Evolutionary conservation across 2,113 vertebrate species (phyloP), one percentile per base, ranked within the genome.

Genomic region (Garra rufa): DNA sequence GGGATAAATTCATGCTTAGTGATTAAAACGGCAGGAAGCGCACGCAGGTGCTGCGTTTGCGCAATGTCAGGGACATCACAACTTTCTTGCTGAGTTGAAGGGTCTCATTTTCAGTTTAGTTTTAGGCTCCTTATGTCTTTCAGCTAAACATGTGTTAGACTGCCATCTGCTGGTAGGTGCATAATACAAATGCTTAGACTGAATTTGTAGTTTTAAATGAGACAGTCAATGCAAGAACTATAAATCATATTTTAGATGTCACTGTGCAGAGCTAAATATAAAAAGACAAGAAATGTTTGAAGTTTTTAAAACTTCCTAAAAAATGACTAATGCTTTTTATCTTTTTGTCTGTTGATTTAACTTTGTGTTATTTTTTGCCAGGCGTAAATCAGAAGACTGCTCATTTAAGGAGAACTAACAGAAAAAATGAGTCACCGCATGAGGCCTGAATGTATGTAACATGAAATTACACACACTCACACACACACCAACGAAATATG

Each of bases 141-240:
- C 28, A n/a, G 15, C 8, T 46, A 30, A 11, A 28, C 26, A 63
- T 80, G 43, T 84, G n/a, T 70, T 84, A 85, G 55, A 76, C 79
- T 78, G 74, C 87, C 85, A 88, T 63, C 87, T 88, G 44, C 65
- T 88, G 87, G 83, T 38, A 55, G 50, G 11, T 76, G 69, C 50
- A 6, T 46, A 5, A 10, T 21, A 41, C 38, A 38, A 57, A 50
- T 15, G n/a, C 48, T 50, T 48, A 38, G 21, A 0, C 19, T 59
- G 19, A 3, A 26, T 38, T 28, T 26, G 15, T 11, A 26, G 1
- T 15, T n/a, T 5, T 6, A 48, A 50, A 28, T 19, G 4, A 63
- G 61, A 63, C 13, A 14, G 2, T 44, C 21, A 14, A 38, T 11
- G 13, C 19, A 69, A 69, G 38, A 69, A 41, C 19, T 61, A 61